Evolutionary conservation across 2,888 invertebrate genomes (phyloP), one percentile per base, ranked within the genome.

Genomic region (Melinopterus prodromus): DNA sequence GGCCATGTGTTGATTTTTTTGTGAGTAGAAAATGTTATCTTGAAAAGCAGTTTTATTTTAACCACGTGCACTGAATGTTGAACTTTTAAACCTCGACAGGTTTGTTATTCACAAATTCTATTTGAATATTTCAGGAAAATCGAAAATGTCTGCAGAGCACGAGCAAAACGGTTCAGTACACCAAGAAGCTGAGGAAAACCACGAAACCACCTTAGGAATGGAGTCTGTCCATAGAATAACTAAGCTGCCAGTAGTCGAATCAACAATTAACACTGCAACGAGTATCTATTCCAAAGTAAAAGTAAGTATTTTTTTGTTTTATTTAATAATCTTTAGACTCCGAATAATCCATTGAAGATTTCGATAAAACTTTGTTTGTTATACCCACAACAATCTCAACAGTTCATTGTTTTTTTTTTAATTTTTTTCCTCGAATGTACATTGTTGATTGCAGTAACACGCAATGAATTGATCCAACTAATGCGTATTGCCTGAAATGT

Each of bases 251-350:
- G 90, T 92, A 12, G 91, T 92, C 7, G 92, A 92, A 85, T 90
- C 91, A 26, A 91, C 92, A 35, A 90, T 91, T 86, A 90, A 91
- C 86, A 91, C 92, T 80, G 91, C 91, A 77, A 91, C 91, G 82
- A 90, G 88, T 85, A 89, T 92, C 82, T 92, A 92, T 84, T 91
- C 89, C 84, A 92, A 91, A 90, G 91, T 92, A 71, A 92, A 91
- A 90, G 92, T 92, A 87, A 87, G 71, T 15, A 53, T 14, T 69
- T 16, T 16, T 5, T 70, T 77, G 16, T 69, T 16, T 69, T 16
- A 1, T 9, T 14, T 12, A 15, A n/a, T 12, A 15, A 15, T 7
- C 7, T 9, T 16, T 71, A n/a, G 35, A 71, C 3, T 69, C 69
- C 69, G 3, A 69, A 69, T 69, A 26, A 26, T 26, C 26, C 26